phyloP scores from a whole-genome alignment of 2,888 invertebrate genomes.

The Cenopis cana region DNA sequence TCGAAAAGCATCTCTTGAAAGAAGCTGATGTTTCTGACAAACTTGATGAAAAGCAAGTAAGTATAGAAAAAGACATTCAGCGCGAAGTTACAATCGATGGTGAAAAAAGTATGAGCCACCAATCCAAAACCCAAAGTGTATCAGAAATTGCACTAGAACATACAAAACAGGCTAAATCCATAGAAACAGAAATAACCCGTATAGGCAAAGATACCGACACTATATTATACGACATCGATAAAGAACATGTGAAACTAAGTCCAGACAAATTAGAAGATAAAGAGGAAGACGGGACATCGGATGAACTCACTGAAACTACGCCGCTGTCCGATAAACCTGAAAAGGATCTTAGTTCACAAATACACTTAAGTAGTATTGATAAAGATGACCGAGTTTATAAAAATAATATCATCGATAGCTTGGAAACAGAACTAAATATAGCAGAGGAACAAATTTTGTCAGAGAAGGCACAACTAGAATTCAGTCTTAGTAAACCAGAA shows the following conservation, averaged over 20 bases:
- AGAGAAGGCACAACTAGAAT: too few relatives aligned
- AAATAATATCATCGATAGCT: background rate
- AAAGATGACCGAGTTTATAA: background rate
- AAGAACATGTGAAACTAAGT: background rate
- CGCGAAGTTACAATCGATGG: constrained; percentile 55
- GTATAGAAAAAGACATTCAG: constrained; percentile 67
- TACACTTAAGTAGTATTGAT: background rate
- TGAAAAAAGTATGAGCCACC: constrained; percentile 43
- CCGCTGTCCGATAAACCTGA: constrained; percentile 25
- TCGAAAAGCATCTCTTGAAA: constrained; percentile 38
- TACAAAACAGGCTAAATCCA: background rate
- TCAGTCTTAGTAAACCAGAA: too few relatives aligned
- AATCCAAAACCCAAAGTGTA: constrained; percentile 2
- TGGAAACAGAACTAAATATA: constrained; percentile 11
- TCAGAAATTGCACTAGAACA: background rate
- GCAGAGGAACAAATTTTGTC: constrained; percentile 1
- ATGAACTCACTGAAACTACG: constrained; percentile 24
- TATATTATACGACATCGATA: background rate
- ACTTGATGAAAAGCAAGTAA: constrained; percentile 76
- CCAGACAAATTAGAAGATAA: constrained; percentile 5
- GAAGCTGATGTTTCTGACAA: constrained; percentile 62
- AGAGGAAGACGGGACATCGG: constrained; percentile 27
- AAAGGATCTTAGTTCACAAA: constrained; percentile 11
- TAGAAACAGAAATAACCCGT: background rate
- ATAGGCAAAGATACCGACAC: background rate